phyloP scores from a whole-genome alignment of 2,797 vertebrate genomes.

The Acridotheres tristis region DNA sequence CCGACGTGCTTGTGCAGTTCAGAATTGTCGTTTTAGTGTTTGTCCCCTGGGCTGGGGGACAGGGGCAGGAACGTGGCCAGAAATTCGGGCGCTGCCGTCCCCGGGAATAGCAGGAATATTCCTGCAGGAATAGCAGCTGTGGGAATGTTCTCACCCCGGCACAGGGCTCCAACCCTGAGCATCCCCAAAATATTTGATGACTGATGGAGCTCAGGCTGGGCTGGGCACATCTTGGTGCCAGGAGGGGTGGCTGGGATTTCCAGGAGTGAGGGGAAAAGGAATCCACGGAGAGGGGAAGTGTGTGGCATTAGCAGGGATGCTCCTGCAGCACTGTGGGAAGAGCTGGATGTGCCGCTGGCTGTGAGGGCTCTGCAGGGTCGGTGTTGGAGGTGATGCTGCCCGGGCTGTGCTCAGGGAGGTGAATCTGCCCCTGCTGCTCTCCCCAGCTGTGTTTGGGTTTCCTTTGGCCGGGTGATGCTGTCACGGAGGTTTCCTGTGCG shows the following conservation, averaged over 20 bases:
- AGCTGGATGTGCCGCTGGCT: background rate
- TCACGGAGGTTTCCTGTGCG: background rate
- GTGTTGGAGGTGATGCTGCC: rapidly evolving
- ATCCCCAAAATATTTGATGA: background rate
- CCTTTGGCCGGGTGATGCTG: background rate
- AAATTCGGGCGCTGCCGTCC: background rate
- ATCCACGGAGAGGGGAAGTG: background rate
- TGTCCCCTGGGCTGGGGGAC: background rate
- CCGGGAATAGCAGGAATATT: background rate
- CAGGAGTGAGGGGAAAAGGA: background rate
- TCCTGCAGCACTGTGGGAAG: rapidly evolving
- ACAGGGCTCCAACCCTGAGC: background rate
- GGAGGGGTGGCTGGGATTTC: rapidly evolving
- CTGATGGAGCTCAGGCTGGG: background rate
- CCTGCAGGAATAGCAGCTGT: background rate
- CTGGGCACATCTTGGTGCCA: background rate
- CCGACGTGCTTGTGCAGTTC: rapidly evolving
- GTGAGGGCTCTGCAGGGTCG: background rate
- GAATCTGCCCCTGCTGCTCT: background rate
- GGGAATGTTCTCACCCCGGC: background rate
- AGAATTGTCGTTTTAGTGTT: background rate
- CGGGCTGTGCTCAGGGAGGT: background rate
- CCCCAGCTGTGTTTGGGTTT: background rate
- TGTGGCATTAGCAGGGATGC: rapidly evolving
- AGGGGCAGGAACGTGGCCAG: background rate